phyloP scores from a whole-genome alignment of 2,888 invertebrate genomes.

The Microdon myrmicae region DNA sequence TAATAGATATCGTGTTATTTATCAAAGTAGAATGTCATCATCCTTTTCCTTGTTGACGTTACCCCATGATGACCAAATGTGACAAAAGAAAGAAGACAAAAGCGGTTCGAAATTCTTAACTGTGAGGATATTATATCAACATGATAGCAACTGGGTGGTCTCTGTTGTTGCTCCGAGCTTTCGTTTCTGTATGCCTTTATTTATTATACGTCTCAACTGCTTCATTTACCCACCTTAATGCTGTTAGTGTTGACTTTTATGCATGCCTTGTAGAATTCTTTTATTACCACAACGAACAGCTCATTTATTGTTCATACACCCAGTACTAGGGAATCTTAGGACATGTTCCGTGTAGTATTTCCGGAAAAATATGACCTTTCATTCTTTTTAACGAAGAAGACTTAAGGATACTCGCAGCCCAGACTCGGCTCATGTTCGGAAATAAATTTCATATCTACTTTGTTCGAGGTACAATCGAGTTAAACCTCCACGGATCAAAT shows the following conservation, averaged over 20 bases:
- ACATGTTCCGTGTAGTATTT: constrained; percentile 32
- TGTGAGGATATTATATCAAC: constrained; percentile 38
- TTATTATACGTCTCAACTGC: constrained; percentile 42
- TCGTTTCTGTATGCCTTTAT: constrained; percentile 45
- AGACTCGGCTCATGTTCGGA: too few species aligned
- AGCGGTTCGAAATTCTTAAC: constrained; percentile 42
- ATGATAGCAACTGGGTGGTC: constrained; percentile 43
- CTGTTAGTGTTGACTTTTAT: constrained; percentile 49
- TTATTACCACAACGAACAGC: constrained; percentile 37
- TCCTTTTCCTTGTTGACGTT: constrained; percentile 38
- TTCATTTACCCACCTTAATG: constrained; percentile 50
- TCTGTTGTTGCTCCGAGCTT: constrained; percentile 39
- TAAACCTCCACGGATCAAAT: too few species aligned
- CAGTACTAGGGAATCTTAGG: constrained; percentile 29
- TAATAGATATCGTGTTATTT: constrained; percentile 27
- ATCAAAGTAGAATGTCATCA: constrained; percentile 36
- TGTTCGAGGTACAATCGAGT: too few species aligned
- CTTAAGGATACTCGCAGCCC: too few species aligned
- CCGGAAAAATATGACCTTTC: constrained; percentile 26
- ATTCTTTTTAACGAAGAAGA: constrained; percentile 13
- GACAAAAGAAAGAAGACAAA: constrained; percentile 19
- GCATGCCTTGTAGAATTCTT: constrained; percentile 37
- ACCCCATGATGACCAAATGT: constrained; percentile 42
- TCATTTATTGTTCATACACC: constrained; percentile 45
- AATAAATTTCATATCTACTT: too few species aligned